phyloP scores from a whole-genome alignment of 2,113 vertebrate genomes.

The Oryzias javanicus region DNA sequence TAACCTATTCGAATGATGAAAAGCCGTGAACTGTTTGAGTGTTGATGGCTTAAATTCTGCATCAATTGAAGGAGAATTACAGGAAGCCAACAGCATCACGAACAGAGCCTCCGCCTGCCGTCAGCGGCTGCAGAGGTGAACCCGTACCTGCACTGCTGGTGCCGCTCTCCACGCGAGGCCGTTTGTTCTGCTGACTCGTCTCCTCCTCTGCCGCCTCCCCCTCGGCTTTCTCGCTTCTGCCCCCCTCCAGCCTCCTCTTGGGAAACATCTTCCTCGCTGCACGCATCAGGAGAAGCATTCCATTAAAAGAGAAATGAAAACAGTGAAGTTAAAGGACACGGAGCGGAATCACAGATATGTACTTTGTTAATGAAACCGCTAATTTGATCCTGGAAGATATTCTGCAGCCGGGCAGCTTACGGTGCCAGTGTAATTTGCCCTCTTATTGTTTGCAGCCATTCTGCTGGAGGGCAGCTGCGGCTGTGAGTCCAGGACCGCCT shows the following conservation, averaged over 20 bases:
- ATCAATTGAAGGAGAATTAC: too few relatives aligned
- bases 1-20: too few relatives aligned
- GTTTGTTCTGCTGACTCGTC: conserved; percentile 53
- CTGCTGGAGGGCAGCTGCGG: conserved; percentile 37
- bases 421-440: conserved; percentile 44
- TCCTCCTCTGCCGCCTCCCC: conserved; percentile 20
- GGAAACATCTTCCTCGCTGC: conserved; percentile 87
- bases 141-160: conserved; percentile 29
- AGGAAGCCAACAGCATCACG: too few relatives aligned
- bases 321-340: conserved; percentile 42
- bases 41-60: too few relatives aligned
- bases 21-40: too few relatives aligned
- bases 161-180: conserved; percentile 50
- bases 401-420: conserved; percentile 47
- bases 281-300: conserved; percentile 10
- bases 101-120: not conserved
- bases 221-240: conserved; percentile 45
- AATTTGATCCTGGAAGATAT: conserved; percentile 53
- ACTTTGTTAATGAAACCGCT: conserved; percentile 63
- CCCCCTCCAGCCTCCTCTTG: conserved; percentile 78
- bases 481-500: conserved; percentile 34
- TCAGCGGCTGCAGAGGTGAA: conserved; percentile 19
- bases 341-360: conserved; percentile 24
- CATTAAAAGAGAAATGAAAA: conserved; percentile 24
- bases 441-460: conserved; percentile 46